Percentiles rank a stretch among this genome's conserved stretches.
These are phyloP conservation scores for Ochropleura plecta DNA, from an alignment of 2,888 invertebrate genomes.

Conservation along the genomic window DNA sequence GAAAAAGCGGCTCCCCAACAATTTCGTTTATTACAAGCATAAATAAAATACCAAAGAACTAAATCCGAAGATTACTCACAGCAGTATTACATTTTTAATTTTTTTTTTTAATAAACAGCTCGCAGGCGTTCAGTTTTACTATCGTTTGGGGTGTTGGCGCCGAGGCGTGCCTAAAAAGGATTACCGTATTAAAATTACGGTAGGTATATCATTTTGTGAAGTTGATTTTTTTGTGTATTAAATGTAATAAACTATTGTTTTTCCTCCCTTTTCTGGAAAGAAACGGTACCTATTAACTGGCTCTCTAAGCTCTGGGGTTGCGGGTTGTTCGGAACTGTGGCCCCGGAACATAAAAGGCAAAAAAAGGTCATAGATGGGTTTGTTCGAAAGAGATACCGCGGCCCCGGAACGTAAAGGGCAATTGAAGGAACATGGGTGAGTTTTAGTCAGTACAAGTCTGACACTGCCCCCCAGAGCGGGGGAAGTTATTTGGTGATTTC, in stretches of 20 bases:
- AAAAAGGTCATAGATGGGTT: too few species aligned
- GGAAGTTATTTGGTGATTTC: too few species aligned
- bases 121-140: slow-evolving; percentile 58
- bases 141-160: slow-evolving; percentile 38
- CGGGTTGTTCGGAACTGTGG: too few species aligned
- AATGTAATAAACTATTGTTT: slow-evolving; percentile 2
- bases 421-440: too few species aligned
- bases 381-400: too few species aligned
- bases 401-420: too few species aligned
- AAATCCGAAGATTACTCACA: slow-evolving; percentile 63
- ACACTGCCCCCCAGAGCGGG: too few species aligned
- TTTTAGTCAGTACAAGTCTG: too few species aligned
- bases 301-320: background rate
- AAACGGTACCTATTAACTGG: background rate
- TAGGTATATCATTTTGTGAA: slow-evolving; percentile 26
- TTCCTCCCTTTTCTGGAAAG: background rate
- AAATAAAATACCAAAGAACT: slow-evolving; percentile 57
- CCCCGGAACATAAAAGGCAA: too few species aligned
- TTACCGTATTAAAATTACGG: slow-evolving; percentile 57
- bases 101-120: slow-evolving; percentile 69
- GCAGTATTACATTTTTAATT: slow-evolving; percentile 67
- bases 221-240: slow-evolving; percentile 15
- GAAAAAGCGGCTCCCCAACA: slow-evolving; percentile 39
- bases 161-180: slow-evolving; percentile 44
- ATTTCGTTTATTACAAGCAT: slow-evolving; percentile 54